Conservation (phyloP, 2,797 vertebrate genomes). For the Strix occidentalis region DNA sequence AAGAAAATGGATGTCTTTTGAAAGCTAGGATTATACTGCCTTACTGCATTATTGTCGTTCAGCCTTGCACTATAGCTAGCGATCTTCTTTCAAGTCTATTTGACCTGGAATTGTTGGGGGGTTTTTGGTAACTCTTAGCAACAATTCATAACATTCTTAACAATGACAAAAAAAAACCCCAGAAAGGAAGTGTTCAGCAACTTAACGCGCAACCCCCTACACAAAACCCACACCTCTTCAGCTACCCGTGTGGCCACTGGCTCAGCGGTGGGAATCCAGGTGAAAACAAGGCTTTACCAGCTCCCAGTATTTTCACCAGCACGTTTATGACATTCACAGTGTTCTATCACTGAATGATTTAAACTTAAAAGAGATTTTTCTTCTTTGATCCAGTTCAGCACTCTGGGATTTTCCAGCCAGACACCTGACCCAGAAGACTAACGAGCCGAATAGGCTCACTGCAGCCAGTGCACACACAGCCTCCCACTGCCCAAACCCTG, state of each 20-base stretch:
- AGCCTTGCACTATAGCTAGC: neutral
- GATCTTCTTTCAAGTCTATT: neutral
- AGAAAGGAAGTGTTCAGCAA: neutral
- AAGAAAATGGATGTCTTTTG: constrained; percentile 13
- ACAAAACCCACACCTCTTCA: neutral
- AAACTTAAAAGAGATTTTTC: neutral
- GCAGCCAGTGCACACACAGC: neutral
- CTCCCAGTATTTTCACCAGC: neutral
- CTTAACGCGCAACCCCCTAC: fast-evolving
- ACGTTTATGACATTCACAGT: neutral
- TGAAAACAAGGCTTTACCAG: neutral
- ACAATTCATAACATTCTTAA: neutral
- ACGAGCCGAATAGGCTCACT: neutral
- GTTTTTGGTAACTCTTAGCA: neutral
- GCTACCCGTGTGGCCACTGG: neutral
- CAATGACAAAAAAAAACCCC: neutral
- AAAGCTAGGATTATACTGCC: constrained; percentile 1
- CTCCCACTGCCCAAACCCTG: neutral
- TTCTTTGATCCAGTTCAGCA: neutral
- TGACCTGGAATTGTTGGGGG: neutral
- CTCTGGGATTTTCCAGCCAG: neutral
- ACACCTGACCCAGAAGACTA: neutral
- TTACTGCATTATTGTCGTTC: neutral
- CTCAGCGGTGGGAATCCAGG: neutral
- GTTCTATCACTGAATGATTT: neutral